phyloP scores from a whole-genome alignment of 2,113 vertebrate species.

The Trichechus manatus region DNA sequence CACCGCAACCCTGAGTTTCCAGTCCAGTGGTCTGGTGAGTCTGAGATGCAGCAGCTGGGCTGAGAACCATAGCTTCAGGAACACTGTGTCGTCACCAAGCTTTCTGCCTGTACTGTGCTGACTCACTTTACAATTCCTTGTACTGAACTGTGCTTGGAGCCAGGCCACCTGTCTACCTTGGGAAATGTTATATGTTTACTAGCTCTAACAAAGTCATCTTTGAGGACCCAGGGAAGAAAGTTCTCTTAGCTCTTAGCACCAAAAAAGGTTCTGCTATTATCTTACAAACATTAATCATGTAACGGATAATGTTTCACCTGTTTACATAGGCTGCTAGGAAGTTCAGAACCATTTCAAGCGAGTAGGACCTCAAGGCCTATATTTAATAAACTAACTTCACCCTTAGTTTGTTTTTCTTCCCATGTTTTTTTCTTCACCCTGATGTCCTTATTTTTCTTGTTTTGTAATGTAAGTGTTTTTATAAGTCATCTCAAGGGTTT shows the following conservation, averaged over 20 bases:
- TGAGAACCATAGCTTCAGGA: not conserved
- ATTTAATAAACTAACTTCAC: conserved; percentile 6
- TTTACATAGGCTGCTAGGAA: not conserved
- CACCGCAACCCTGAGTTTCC: not conserved
- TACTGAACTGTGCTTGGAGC: not conserved
- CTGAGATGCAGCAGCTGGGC: not conserved
- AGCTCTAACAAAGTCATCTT: not conserved
- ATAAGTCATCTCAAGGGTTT: not conserved
- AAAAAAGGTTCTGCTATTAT: not conserved
- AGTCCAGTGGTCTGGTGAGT: not conserved
- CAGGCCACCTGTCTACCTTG: not conserved
- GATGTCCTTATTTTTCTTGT: conserved; percentile 12
- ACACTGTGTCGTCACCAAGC: not conserved
- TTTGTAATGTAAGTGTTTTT: not conserved
- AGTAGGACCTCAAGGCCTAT: not conserved
- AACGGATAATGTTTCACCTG: not conserved
- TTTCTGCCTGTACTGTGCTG: not conserved
- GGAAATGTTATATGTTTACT: not conserved
- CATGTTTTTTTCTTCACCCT: not conserved
- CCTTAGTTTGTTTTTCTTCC: not conserved
- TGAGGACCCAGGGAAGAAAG: not conserved
- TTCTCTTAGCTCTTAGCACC: not conserved
- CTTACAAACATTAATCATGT: not conserved
- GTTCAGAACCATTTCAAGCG: not conserved
- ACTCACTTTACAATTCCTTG: not conserved